A percentile compares a stretch with the other conserved stretches of the same genome.
Evolutionary conservation across 2,797 vertebrate genomes (phyloP).

Genomic region (Sebastes cheni): DNA sequence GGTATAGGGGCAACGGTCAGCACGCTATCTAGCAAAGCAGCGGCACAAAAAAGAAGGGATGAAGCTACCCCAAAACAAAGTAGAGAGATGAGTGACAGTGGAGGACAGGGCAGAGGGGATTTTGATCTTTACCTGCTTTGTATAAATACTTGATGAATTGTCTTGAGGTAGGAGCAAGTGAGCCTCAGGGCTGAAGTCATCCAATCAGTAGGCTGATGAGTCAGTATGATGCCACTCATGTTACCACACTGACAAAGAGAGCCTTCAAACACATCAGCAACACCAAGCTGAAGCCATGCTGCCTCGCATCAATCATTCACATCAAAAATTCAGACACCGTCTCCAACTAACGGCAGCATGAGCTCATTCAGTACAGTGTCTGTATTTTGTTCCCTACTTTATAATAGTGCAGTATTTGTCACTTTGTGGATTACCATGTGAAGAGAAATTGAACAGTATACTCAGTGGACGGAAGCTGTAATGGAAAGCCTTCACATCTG

Average conservation of each 20-base stretch:
- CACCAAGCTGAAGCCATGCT: constrained; percentile 30
- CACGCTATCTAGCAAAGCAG: constrained; percentile 34
- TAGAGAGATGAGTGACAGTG: constrained; percentile 4
- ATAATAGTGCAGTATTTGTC: constrained; percentile 18
- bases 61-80: constrained; percentile 34
- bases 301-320: constrained; percentile 64
- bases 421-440: constrained; percentile 7
- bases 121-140: constrained; percentile 54
- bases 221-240: constrained; percentile 73
- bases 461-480: not conserved
- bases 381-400: constrained; percentile 5
- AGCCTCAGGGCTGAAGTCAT: constrained; percentile 53
- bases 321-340: constrained; percentile 48
- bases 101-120: constrained; percentile 16
- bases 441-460: constrained; percentile 5
- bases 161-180: constrained; percentile 36
- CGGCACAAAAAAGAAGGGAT: constrained; percentile 44
- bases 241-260: constrained; percentile 72
- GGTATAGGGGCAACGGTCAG: constrained; percentile 51
- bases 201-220: constrained; percentile 70
- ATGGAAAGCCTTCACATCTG: constrained; percentile 39
- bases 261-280: constrained; percentile 72
- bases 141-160: constrained; percentile 75
- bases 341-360: constrained; percentile 32
- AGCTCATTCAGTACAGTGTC: constrained; percentile 30